phyloP scores from a whole-genome alignment of 1,140 invertebrate genomes.

The Drosophila bifasciata region DNA sequence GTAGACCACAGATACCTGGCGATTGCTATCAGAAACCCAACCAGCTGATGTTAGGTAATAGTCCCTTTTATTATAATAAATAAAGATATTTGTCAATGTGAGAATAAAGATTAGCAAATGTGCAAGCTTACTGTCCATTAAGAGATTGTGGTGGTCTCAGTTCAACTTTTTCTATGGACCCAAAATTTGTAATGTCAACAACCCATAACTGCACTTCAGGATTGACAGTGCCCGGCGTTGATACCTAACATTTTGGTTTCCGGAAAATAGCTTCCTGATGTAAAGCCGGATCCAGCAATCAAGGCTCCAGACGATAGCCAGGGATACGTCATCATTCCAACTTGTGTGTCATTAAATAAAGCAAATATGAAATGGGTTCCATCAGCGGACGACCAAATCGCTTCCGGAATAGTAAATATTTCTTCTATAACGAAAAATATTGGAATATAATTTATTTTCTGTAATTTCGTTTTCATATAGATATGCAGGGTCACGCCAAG shows the following conservation, averaged over 20 bases:
- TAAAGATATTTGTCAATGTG: neutral
- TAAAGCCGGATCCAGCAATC: slow-evolving; percentile 82
- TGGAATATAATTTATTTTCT: neutral
- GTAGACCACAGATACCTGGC: slow-evolving; percentile 93
- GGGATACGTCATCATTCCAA: slow-evolving; percentile 90
- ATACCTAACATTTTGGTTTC: slow-evolving; percentile 90
- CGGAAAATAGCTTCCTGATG: slow-evolving; percentile 87
- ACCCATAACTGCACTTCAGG: slow-evolving; percentile 92
- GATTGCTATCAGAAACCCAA: slow-evolving; percentile 90
- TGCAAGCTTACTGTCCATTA: slow-evolving; percentile 88
- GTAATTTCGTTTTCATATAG: neutral
- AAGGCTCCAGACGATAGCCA: slow-evolving; percentile 88
- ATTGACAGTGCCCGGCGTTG: slow-evolving; percentile 93
- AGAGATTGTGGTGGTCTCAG: slow-evolving; percentile 89
- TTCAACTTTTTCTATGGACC: slow-evolving; percentile 86
- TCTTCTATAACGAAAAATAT: slow-evolving; percentile 87
- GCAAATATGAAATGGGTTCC: slow-evolving; percentile 93
- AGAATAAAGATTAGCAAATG: neutral
- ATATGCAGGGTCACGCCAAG: too few species aligned
- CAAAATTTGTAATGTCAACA: slow-evolving; percentile 89
- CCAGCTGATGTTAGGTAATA: slow-evolving; percentile 95
- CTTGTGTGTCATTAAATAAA: slow-evolving; percentile 93
- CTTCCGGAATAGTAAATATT: slow-evolving; percentile 89
- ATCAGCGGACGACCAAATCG: slow-evolving; percentile 93
- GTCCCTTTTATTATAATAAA: slow-evolving; percentile 87